phyloP scores from a whole-genome alignment of 2,113 vertebrate species.

The Hippotragus niger region DNA sequence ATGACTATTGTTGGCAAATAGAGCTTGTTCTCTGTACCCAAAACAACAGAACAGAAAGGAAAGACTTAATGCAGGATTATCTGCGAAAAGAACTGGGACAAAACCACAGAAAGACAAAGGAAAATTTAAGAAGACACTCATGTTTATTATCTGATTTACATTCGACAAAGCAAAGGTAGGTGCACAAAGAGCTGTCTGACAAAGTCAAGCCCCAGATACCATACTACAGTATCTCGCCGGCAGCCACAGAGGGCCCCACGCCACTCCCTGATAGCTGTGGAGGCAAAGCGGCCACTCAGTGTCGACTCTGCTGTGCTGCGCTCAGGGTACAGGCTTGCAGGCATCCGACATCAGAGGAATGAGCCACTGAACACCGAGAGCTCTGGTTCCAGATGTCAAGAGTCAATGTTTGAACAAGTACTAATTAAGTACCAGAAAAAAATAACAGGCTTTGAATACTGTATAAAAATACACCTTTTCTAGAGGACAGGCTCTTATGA shows the following conservation, averaged over 20 bases:
- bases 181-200: conserved; percentile 71
- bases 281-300: neutral
- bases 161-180: conserved; percentile 70
- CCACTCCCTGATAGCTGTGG: neutral
- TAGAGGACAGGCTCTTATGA: neutral
- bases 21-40: neutral
- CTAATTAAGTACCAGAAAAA: conserved; percentile 18
- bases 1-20: neutral
- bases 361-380: neutral
- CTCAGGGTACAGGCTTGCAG: neutral
- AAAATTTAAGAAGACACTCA: conserved; percentile 66
- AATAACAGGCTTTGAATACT: conserved; percentile 4
- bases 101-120: conserved; percentile 60
- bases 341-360: neutral
- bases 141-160: conserved; percentile 82
- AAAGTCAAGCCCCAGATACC: conserved; percentile 48
- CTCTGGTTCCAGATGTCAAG: neutral
- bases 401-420: neutral
- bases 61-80: neutral
- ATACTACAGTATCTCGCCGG: neutral
- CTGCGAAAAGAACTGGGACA: conserved; percentile 47
- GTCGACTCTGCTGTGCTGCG: neutral
- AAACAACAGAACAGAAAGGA: neutral
- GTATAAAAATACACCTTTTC: neutral
- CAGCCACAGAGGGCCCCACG: neutral